These are phyloP conservation scores for Masticophis lateralis DNA, from an alignment of 2,797 vertebrate genomes.

Conservation along the genomic window DNA sequence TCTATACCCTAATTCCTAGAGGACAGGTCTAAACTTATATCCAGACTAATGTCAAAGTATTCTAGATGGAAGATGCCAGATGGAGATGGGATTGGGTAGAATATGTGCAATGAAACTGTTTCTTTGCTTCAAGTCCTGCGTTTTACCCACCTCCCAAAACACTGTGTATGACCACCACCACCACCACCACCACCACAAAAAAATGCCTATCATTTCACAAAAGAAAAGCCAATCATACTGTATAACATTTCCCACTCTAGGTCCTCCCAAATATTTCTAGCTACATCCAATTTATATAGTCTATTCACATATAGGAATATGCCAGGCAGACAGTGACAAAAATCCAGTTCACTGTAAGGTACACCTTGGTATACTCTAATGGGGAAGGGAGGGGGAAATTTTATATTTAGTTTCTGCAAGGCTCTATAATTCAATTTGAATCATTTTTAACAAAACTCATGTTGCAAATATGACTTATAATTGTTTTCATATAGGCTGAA, in stretches of 20 bases:
- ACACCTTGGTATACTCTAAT: background rate
- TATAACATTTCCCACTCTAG: background rate
- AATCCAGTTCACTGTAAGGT: background rate
- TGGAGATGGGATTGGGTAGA: background rate
- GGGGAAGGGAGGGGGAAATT: background rate
- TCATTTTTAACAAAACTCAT: background rate
- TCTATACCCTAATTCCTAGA: background rate
- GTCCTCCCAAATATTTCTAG: background rate
- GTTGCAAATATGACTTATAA: background rate
- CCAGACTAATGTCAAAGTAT: background rate
- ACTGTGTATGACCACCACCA: background rate
- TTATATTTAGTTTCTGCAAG: background rate
- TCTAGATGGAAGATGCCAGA: background rate
- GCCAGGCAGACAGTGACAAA: background rate
- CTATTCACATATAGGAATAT: background rate
- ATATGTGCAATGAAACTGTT: background rate
- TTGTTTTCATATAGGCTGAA: background rate
- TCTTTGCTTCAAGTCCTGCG: background rate
- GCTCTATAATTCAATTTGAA: rapidly evolving
- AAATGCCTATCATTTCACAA: background rate
- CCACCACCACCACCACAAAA: background rate
- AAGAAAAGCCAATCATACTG: background rate
- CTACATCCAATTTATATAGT: background rate
- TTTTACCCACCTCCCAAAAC: background rate
- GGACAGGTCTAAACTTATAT: background rate